These are phyloP conservation scores for Urocitellus parryii DNA, from an alignment of 2,113 vertebrate genomes.

Conservation along the genomic window DNA sequence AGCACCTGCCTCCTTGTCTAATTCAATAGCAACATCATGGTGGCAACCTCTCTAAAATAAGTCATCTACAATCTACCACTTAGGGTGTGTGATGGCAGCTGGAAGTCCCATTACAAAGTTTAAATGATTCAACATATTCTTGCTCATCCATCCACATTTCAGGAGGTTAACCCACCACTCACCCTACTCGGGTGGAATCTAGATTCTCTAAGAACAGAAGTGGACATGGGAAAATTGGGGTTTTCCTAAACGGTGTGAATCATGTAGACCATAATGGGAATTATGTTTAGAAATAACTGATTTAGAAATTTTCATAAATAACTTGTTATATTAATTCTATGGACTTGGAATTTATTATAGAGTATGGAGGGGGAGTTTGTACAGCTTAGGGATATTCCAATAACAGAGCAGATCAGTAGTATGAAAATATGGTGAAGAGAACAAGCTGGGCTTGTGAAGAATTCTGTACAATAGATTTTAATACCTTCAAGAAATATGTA, in stretches of 20 bases:
- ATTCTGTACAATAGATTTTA: not conserved
- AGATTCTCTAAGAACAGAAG: not conserved
- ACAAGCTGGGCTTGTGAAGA: not conserved
- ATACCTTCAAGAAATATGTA: not conserved
- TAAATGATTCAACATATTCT: not conserved
- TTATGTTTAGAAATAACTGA: conserved; percentile 13
- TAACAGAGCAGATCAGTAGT: not conserved
- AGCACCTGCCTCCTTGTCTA: not conserved
- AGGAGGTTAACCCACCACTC: not conserved
- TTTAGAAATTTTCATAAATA: not conserved
- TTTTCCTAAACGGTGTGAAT: conserved; percentile 38
- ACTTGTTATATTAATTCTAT: not conserved
- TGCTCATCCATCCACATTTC: not conserved
- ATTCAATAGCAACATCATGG: not conserved
- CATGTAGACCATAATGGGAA: not conserved
- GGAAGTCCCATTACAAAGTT: not conserved
- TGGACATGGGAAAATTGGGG: not conserved
- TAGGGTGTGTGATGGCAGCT: not conserved
- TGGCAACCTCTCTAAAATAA: not conserved
- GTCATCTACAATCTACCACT: not conserved
- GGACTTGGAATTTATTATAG: not conserved
- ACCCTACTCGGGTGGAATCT: not conserved
- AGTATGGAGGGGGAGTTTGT: not conserved
- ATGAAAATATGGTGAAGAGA: not conserved
- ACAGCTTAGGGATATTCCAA: not conserved